Percentiles rank a stretch among this genome's conserved stretches.
These are phyloP conservation scores for Malacoctenus gilli DNA, from an alignment of 2,797 vertebrate species.

Conservation along the genomic window DNA sequence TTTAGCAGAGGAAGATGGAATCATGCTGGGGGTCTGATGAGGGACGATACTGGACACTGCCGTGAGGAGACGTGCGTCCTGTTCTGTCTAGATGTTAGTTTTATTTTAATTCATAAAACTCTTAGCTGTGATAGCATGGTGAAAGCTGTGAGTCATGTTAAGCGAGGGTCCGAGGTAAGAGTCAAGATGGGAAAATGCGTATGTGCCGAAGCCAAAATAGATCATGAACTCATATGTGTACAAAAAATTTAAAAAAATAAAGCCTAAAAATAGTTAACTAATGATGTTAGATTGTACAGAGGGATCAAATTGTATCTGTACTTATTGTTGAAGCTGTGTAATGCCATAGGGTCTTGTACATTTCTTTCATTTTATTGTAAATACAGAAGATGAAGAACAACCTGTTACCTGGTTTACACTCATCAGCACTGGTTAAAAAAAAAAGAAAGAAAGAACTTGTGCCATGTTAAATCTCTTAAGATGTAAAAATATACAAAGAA, in stretches of 20 bases:
- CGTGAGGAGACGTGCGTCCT: conserved; percentile 66
- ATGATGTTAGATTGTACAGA: conserved; percentile 95
- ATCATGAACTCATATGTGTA: conserved; percentile 85
- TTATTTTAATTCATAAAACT: conserved; percentile 82
- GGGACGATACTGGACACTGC: conserved; percentile 43
- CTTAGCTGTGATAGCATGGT: conserved; percentile 87
- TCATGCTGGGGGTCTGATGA: conserved; percentile 75
- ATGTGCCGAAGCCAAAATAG: conserved; percentile 88
- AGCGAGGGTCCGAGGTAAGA: conserved; percentile 86
- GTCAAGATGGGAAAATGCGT: conserved; percentile 78
- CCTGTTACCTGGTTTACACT: conserved; percentile 87
- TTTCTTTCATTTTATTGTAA: conserved; percentile 94
- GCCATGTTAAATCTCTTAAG: conserved; percentile 86
- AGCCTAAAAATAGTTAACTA: conserved; percentile 86
- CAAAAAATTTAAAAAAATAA: conserved; percentile 79
- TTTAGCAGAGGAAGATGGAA: conserved; percentile 75
- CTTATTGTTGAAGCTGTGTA: conserved; percentile 90
- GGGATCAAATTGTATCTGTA: conserved; percentile 88
- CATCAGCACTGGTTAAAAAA: conserved; percentile 89
- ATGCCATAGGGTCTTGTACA: conserved; percentile 94
- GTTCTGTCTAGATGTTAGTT: conserved; percentile 87
- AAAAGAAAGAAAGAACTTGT: conserved; percentile 82
- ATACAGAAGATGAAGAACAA: conserved; percentile 82
- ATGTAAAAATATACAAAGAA: conserved; percentile 79
- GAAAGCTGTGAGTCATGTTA: conserved; percentile 87